Percentiles rank a stretch among this genome's conserved stretches.
These are phyloP conservation scores for Phenganax stokvisi DNA, from an alignment of 92 coral and sea anemone genomes.

Conservation along the genomic window DNA sequence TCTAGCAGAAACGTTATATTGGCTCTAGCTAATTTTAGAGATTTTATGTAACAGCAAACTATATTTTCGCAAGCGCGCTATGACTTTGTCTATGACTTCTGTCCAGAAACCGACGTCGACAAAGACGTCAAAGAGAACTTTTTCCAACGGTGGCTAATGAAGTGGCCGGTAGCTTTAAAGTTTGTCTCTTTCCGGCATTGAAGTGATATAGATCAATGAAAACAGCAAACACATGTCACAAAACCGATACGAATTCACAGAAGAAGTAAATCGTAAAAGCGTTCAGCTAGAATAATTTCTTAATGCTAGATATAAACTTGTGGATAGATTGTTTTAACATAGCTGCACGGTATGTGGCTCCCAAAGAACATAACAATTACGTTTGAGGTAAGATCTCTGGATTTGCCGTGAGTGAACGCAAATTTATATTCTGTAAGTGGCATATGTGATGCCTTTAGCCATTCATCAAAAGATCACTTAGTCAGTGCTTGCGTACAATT, in stretches of 20 bases:
- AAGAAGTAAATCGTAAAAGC: too few species aligned
- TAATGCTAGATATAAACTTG: background rate
- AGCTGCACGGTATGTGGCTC: background rate
- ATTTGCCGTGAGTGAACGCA: background rate
- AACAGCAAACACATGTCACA: conserved; percentile 2
- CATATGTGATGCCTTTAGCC: background rate
- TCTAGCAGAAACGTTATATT: background rate
- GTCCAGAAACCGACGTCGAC: background rate
- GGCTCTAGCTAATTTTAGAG: background rate
- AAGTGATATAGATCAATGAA: background rate
- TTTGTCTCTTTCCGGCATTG: conserved; percentile 22
- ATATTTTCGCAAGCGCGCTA: background rate
- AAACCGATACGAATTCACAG: background rate
- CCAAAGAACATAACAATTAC: background rate
- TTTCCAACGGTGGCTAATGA: background rate
- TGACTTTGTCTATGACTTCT: background rate
- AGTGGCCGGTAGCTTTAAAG: conserved; percentile 23
- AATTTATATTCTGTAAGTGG: background rate
- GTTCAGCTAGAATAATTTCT: background rate
- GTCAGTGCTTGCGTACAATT: too few species aligned
- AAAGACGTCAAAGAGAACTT: background rate
- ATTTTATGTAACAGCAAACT: background rate
- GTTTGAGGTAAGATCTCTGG: conserved; percentile 8
- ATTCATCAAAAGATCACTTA: background rate
- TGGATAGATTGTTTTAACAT: background rate